phyloP scores from a whole-genome alignment of 2,888 invertebrate genomes.

The Macrosoma leucophasiata region DNA sequence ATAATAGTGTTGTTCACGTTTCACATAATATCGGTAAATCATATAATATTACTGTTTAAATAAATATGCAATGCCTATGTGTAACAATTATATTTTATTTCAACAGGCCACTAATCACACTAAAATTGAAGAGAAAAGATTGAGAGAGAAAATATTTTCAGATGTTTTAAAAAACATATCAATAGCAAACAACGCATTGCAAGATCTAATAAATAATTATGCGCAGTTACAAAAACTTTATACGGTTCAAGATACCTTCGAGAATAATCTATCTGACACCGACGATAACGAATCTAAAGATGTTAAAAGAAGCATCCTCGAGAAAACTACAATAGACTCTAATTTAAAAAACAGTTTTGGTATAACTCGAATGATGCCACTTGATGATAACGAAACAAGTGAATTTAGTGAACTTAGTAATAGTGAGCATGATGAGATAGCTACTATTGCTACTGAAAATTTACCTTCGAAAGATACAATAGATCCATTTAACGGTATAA shows the following conservation, averaged over 20 bases:
- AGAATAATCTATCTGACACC: conserved; percentile 28
- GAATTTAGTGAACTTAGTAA: too few relatives aligned
- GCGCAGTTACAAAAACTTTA: conserved; percentile 41
- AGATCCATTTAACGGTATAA: too few relatives aligned
- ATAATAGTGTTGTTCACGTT: conserved; percentile 27
- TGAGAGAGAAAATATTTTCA: conserved; percentile 30
- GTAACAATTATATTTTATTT: conserved; percentile 13
- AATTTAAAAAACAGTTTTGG: conserved; percentile 6
- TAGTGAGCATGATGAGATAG: too few relatives aligned
- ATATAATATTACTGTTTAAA: too few relatives aligned
- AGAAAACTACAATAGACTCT: conserved; percentile 2
- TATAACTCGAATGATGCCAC: conserved; percentile 33
- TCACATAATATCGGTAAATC: conserved; percentile 20
- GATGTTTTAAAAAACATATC: conserved; percentile 52
- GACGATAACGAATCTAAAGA: conserved; percentile 23
- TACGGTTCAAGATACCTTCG: conserved; percentile 30
- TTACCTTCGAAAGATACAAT: too few relatives aligned
- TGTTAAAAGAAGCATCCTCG: not conserved
- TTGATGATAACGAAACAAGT: too few relatives aligned
- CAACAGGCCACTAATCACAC: conserved; percentile 4
- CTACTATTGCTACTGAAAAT: too few relatives aligned
- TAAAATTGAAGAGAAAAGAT: conserved; percentile 7
- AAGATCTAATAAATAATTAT: conserved; percentile 47
- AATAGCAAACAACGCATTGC: conserved; percentile 41
- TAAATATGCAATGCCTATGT: too few relatives aligned